Base-by-base conservation (phyloP, 2,888 invertebrate genomes). In the Hesperia comma region DNA sequence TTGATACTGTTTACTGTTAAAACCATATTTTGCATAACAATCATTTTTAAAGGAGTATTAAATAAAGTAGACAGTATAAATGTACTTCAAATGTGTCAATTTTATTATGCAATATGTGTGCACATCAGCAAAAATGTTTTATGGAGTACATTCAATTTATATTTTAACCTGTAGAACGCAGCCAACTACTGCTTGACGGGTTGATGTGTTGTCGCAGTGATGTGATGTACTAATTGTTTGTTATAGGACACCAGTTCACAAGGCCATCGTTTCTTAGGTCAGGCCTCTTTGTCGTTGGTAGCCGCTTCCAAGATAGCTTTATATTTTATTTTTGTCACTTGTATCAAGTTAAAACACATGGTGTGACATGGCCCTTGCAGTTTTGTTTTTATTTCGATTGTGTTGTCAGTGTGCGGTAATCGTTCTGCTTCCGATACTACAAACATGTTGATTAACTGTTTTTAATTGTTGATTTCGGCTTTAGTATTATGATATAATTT, bases 241-340 rank as follows among this genome's bases (percentile, higher is more conserved):
- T 92, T 92, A 88, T 92, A 92, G 92, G 92, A 85, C 81, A 86
- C 90, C 90, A 85, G 92, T 90, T 84, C 84, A 84, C 91, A 87
- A 90, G 91, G 86, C 88, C 92, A 76, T 88, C 91, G 79, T 91
- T 87, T 78, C 86, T 91, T 92, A 92, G 92, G 92, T 92, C 88
- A 91, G 91, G 87, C 87, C 84, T 79, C 75, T 79, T 83, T 77
- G 76, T 77, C 72, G 74, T 80, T 80, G 82, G 81, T 85, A 85
- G 84, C 80, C 71, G 90, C 89, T 89, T 89, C 68, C 74, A 67
- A 73, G 67, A 51, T 68, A 75, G 80, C 85, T 87, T 87, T 82
- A 77, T 72, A 79, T 77, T 79, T 73, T 74, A 73, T 74, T 69
- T 74, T 72, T 69, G 74, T 71, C 76, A 67, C 55, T 46, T 61